These are phyloP conservation scores for Recurvirostra avosetta DNA, from an alignment of 2,113 vertebrate genomes.

Conservation along the genomic window DNA sequence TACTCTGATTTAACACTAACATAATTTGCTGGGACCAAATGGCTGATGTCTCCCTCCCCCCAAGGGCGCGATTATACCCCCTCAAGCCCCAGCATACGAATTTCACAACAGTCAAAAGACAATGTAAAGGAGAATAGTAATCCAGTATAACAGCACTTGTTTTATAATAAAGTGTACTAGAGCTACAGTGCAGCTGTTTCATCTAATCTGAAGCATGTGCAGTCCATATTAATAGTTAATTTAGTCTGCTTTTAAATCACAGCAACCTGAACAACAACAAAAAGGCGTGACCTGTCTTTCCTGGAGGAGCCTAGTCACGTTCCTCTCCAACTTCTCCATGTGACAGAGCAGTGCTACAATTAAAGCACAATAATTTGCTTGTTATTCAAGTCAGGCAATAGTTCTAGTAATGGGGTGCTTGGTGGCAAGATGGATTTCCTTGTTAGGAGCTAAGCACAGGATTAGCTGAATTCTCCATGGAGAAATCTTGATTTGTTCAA, in stretches of 20 bases:
- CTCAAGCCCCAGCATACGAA: neutral
- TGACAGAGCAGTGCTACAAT: constrained; percentile 79
- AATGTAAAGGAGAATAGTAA: constrained; percentile 21
- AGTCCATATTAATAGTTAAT: constrained; percentile 75
- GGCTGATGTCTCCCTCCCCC: neutral
- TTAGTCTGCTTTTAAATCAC: constrained; percentile 67
- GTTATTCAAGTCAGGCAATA: constrained; percentile 89
- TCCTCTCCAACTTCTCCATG: constrained; percentile 77
- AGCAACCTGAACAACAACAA: constrained; percentile 58
- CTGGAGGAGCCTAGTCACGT: constrained; percentile 60
- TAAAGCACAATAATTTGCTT: constrained; percentile 87
- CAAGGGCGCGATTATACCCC: neutral
- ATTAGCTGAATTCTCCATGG: constrained; percentile 89
- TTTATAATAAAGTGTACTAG: constrained; percentile 57
- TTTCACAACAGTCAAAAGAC: constrained; percentile 25
- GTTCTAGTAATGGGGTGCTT: constrained; percentile 85
- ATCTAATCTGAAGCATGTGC: constrained; percentile 60
- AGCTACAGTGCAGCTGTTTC: constrained; percentile 54
- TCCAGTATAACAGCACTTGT: constrained; percentile 59
- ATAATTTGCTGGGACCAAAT: constrained; percentile 30
- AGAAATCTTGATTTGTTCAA: constrained; percentile 90
- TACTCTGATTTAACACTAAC: constrained; percentile 11
- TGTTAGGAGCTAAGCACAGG: constrained; percentile 88
- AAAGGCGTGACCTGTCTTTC: constrained; percentile 76
- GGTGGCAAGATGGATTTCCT: constrained; percentile 85